Conservation (phyloP, 2,888 invertebrate genomes). For the Clepsis dumicolana region DNA sequence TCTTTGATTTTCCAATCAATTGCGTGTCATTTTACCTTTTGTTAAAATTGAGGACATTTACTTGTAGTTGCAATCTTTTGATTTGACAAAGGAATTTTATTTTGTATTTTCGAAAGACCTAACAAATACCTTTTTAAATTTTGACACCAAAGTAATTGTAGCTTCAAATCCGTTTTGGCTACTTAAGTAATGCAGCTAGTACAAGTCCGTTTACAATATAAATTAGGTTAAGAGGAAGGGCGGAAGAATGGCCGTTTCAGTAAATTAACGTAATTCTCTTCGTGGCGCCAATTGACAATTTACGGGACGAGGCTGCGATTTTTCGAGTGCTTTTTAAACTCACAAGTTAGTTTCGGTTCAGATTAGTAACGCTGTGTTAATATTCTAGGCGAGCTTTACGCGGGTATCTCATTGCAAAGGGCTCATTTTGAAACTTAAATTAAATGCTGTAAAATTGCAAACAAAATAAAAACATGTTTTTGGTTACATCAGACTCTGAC, state of each 20-base stretch:
- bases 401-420: neutral
- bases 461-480: too few species aligned
- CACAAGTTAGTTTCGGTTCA: neutral
- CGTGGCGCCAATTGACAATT: conserved; percentile 24
- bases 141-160: conserved; percentile 4
- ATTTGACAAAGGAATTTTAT: neutral
- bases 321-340: neutral
- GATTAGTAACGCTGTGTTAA: neutral
- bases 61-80: conserved; percentile 31
- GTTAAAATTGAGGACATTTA: conserved; percentile 29
- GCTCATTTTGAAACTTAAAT: too few species aligned
- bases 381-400: neutral
- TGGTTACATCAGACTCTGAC: too few species aligned
- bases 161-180: conserved; percentile 20
- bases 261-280: conserved; percentile 37
- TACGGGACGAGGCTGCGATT: neutral
- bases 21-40: conserved; percentile 27
- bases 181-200: conserved; percentile 36
- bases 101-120: neutral
- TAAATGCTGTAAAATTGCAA: too few species aligned
- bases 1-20: conserved; percentile 39
- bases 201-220: conserved; percentile 33
- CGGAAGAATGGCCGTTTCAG: conserved; percentile 33
- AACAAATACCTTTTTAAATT: neutral
- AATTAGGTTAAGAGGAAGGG: conserved; percentile 39